A percentile compares a stretch with the other conserved stretches of the same genome.
phyloP scores from a whole-genome alignment of 1,140 invertebrate genomes.

The Calliopsis andreniformis region DNA sequence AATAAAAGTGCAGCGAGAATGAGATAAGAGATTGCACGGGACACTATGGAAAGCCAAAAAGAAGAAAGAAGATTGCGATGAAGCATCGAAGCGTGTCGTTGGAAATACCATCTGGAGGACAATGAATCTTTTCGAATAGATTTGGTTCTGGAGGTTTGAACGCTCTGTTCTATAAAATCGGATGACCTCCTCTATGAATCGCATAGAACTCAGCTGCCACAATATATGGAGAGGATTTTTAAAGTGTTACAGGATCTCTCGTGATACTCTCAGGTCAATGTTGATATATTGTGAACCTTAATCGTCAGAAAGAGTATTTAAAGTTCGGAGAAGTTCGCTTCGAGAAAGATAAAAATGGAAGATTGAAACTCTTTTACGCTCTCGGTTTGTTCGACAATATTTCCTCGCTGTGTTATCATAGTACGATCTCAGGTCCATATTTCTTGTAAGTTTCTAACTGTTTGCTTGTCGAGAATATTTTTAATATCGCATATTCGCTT shows the following conservation, averaged over 20 bases:
- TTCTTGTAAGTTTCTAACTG: too few relatives aligned
- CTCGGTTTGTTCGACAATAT: neutral
- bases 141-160: constrained; percentile 1
- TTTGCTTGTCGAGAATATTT: too few relatives aligned
- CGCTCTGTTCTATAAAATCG: constrained; percentile 5
- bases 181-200: neutral
- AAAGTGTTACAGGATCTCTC: neutral
- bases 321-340: neutral
- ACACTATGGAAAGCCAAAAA: neutral
- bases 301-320: neutral
- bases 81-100: neutral
- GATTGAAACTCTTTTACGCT: neutral
- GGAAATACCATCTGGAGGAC: neutral
- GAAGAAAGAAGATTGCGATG: neutral
- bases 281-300: constrained; percentile 4
- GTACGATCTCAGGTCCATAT: too few relatives aligned
- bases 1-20: neutral
- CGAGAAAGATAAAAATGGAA: neutral
- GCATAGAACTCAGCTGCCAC: neutral
- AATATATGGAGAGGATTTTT: constrained; percentile 6
- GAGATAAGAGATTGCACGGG: neutral
- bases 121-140: neutral
- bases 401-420: neutral
- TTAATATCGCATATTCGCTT: too few relatives aligned
- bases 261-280: neutral